phyloP scores from a whole-genome alignment of 2,888 invertebrate species.

The Pseudococcus longispinus region DNA sequence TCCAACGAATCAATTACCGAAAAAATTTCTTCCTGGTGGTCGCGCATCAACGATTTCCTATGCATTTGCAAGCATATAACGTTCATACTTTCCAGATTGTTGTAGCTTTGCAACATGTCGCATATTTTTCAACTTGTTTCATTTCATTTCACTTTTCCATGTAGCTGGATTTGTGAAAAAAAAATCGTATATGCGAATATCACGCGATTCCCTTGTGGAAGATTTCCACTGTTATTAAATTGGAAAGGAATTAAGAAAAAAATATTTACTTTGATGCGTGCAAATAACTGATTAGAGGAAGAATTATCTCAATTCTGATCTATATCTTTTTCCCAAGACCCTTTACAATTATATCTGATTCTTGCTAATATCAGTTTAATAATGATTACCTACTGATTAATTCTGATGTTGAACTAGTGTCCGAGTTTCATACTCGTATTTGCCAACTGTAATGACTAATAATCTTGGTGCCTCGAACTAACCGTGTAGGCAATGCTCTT shows the following conservation, averaged over 20 bases:
- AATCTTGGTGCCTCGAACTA: not conserved
- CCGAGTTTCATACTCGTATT: not conserved
- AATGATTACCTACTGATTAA: not conserved
- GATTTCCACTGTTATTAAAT: too few species aligned
- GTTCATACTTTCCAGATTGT: constrained; percentile 16
- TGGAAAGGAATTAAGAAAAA: too few species aligned
- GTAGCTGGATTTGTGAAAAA: not conserved
- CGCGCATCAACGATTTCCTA: not conserved
- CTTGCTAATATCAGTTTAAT: not conserved
- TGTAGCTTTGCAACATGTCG: not conserved
- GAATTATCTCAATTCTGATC: not conserved
- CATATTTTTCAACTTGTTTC: not conserved
- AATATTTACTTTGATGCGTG: too few species aligned
- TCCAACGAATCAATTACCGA: constrained; percentile 40
- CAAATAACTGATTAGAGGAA: not conserved
- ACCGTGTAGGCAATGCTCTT: not conserved
- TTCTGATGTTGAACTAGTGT: not conserved
- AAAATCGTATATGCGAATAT: not conserved
- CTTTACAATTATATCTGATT: not conserved
- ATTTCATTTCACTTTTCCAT: constrained; percentile 37
- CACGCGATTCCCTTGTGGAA: not conserved
- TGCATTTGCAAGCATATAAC: not conserved
- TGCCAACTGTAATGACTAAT: not conserved
- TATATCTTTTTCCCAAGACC: not conserved
- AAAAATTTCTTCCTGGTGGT: constrained; percentile 33